A percentile compares a stretch with the other conserved stretches of the same genome.
Conservation (phyloP, 2,888 invertebrate species). For the Tenthredo distinguenda region DNA sequence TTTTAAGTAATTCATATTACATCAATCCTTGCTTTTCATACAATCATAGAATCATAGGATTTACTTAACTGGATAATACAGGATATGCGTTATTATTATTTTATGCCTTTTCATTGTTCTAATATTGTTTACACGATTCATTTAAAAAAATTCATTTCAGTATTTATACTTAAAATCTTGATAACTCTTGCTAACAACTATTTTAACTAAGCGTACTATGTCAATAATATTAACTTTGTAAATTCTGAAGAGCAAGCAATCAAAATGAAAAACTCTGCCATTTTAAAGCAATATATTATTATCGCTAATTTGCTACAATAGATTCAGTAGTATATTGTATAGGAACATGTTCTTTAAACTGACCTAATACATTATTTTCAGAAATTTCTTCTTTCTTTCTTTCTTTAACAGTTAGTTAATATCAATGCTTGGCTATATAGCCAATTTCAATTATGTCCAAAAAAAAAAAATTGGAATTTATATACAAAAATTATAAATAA, state of each 20-base stretch:
- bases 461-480: conserved; percentile 56
- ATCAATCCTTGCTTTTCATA: conserved; percentile 37
- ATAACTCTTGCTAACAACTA: conserved; percentile 31
- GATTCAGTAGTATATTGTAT: conserved; percentile 48
- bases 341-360: conserved; percentile 50
- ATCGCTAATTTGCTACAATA: conserved; percentile 41
- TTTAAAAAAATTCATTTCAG: not conserved
- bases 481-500: conserved; percentile 69
- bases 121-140: not conserved
- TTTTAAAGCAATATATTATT: conserved; percentile 38
- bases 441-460: conserved; percentile 38
- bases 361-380: conserved; percentile 41
- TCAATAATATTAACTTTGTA: conserved; percentile 34
- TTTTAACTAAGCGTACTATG: conserved; percentile 45
- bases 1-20: conserved; percentile 34
- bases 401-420: conserved; percentile 30
- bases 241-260: conserved; percentile 48
- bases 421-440: conserved; percentile 26
- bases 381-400: conserved; percentile 12
- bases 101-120: conserved; percentile 27
- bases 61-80: conserved; percentile 46
- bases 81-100: conserved; percentile 34
- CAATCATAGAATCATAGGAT: conserved; percentile 26
- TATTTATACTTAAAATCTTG: conserved; percentile 26
- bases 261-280: not conserved